Percentiles rank a stretch among this genome's conserved stretches.
phyloP scores from a whole-genome alignment of 92 coral and sea anemone genomes.

The Epizoanthus scotinus region DNA sequence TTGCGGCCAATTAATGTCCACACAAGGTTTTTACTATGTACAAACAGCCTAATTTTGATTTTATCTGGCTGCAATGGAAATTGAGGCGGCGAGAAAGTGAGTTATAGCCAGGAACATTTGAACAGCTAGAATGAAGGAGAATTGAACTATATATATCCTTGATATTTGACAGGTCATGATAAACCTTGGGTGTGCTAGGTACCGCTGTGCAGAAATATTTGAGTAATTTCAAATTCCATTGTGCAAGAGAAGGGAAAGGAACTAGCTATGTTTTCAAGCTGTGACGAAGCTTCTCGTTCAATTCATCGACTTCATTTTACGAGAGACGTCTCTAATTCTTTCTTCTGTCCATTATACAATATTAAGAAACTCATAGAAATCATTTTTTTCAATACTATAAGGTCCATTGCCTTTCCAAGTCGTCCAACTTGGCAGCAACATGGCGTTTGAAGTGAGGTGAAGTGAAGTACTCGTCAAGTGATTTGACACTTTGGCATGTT shows the following conservation, averaged over 20 bases:
- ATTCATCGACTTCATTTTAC: background rate
- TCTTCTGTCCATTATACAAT: background rate
- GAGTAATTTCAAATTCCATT: slow-evolving; percentile 40
- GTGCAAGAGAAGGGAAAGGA: slow-evolving; percentile 15
- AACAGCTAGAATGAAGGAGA: no score
- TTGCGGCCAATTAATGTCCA: background rate
- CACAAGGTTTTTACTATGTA: background rate
- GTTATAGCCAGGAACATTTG: background rate
- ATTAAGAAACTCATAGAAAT: no score
- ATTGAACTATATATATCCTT: background rate
- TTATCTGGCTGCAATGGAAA: slow-evolving; percentile 1
- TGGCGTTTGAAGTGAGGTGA: no score
- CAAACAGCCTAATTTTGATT: background rate
- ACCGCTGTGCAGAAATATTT: slow-evolving; percentile 45
- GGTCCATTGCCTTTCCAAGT: no score
- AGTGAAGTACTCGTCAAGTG: no score
- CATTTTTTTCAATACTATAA: no score
- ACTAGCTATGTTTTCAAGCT: slow-evolving; percentile 24
- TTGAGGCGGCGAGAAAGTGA: background rate
- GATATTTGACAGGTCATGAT: background rate
- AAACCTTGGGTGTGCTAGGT: slow-evolving; percentile 8
- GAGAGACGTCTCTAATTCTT: background rate
- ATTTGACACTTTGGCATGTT: no score
- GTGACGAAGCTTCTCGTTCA: slow-evolving; percentile 30
- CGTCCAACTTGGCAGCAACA: no score